Conservation (phyloP, 1,140 invertebrate genomes). For the Charaxes varanes region DNA sequence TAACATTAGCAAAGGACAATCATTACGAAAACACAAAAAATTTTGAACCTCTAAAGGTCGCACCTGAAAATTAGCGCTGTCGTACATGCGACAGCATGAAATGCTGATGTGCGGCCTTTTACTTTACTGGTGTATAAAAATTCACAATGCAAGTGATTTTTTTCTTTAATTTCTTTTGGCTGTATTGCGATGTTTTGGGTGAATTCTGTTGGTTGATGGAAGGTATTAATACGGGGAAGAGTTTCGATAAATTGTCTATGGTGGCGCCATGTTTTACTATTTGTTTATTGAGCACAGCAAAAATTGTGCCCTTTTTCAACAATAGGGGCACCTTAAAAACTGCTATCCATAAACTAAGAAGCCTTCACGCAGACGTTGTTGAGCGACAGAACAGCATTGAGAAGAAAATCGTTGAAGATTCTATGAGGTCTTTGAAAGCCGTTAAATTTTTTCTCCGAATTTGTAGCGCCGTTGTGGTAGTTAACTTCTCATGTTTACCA, state of each 20-base stretch:
- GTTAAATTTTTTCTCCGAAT: slow-evolving; percentile 13
- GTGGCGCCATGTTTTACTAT: slow-evolving; percentile 29
- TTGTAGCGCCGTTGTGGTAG: slow-evolving; percentile 5
- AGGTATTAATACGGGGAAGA: slow-evolving; percentile 22
- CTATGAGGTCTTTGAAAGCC: slow-evolving; percentile 17
- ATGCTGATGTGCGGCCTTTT: too few relatives aligned
- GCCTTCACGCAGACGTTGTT: slow-evolving; percentile 19
- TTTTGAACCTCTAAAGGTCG: too few relatives aligned
- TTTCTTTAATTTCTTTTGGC: slow-evolving; percentile 26
- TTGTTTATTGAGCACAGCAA: slow-evolving; percentile 26
- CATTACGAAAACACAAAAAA: too few relatives aligned
- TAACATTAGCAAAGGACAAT: too few relatives aligned
- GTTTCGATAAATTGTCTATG: slow-evolving; percentile 29
- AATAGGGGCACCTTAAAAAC: slow-evolving; percentile 19
- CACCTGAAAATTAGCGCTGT: too few relatives aligned
- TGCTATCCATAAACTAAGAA: slow-evolving; percentile 23
- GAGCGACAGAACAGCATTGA: slow-evolving; percentile 3
- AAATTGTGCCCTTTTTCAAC: slow-evolving; percentile 20
- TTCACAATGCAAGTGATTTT: slow-evolving; percentile 21
- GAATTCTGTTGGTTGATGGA: slow-evolving; percentile 30
- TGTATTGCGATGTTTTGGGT: slow-evolving; percentile 27
- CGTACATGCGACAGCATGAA: too few relatives aligned
- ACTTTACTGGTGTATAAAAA: too few relatives aligned
- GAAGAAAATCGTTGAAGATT: slow-evolving; percentile 7
- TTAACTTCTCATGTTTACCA: slow-evolving; percentile 20